Evolutionary conservation across 2,888 invertebrate species (phyloP).

Genomic region (Orthosia incerta): DNA sequence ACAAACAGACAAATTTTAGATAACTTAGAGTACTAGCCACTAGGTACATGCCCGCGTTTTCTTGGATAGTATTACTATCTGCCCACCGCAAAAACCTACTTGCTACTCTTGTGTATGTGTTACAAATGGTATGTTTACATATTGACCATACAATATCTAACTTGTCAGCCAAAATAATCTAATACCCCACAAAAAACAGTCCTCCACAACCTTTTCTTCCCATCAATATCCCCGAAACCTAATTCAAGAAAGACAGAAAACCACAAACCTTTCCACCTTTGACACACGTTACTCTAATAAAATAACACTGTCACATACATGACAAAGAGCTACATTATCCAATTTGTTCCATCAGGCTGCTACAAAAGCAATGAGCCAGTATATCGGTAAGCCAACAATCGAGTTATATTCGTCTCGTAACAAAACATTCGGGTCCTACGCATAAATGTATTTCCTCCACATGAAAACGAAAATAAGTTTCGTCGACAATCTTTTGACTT

Average conservation of each 20-base stretch:
- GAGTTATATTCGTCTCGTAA: conserved; percentile 63
- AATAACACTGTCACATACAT: conserved; percentile 60
- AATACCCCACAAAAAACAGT: conserved; percentile 9
- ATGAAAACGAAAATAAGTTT: conserved; percentile 59
- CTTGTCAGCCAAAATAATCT: not conserved
- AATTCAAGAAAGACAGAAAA: conserved; percentile 41
- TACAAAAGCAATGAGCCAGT: conserved; percentile 80
- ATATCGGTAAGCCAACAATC: conserved; percentile 77
- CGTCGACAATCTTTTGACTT: conserved; percentile 57
- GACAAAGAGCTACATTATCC: conserved; percentile 75
- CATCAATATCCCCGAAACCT: conserved; percentile 32
- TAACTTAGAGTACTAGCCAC: too few relatives aligned
- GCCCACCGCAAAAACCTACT: too few relatives aligned
- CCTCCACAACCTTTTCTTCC: conserved; percentile 1
- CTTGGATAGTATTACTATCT: not conserved
- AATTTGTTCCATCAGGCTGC: conserved; percentile 75
- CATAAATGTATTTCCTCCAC: conserved; percentile 52
- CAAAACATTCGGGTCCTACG: conserved; percentile 46
- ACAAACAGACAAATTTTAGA: not conserved
- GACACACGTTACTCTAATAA: conserved; percentile 59
- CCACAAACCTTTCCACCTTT: conserved; percentile 42
- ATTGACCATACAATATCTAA: not conserved
- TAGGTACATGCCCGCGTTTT: not conserved
- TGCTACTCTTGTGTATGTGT: too few relatives aligned
- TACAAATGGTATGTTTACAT: not conserved